phyloP scores from a whole-genome alignment of 2,888 invertebrate genomes.

The Nomada lathburiana region DNA sequence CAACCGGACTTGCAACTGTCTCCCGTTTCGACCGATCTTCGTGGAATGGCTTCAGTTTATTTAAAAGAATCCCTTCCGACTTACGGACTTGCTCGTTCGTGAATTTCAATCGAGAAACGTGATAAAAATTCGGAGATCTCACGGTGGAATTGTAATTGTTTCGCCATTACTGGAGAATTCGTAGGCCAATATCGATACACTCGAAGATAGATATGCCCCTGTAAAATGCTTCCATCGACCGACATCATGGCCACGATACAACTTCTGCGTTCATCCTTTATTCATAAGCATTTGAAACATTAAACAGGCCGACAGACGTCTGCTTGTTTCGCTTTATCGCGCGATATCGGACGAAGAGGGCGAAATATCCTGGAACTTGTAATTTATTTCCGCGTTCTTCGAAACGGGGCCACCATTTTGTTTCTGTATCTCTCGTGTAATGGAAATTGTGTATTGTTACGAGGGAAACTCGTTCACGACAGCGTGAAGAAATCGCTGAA shows the following conservation, averaged over 20 bases:
- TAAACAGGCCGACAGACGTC: slow-evolving; percentile 29
- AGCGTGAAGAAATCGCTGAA: too few relatives aligned
- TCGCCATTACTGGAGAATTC: not conserved
- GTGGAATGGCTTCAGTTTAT: not conserved
- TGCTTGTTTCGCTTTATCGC: slow-evolving; percentile 11
- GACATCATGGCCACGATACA: slow-evolving; percentile 17
- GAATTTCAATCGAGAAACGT: too few relatives aligned
- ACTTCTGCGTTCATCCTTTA: slow-evolving; percentile 48
- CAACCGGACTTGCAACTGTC: slow-evolving; percentile 4
- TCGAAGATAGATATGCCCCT: slow-evolving; percentile 17
- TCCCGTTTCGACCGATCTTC: slow-evolving; percentile 2
- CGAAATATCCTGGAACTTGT: not conserved
- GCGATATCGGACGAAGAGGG: not conserved
- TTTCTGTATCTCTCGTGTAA: too few relatives aligned
- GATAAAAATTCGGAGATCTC: too few relatives aligned
- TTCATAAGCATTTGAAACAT: slow-evolving; percentile 52
- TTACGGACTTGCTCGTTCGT: too few relatives aligned
- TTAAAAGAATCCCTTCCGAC: not conserved
- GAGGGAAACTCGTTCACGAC: not conserved
- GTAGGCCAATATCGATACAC: not conserved
- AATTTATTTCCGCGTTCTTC: not conserved
- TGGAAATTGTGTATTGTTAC: not conserved
- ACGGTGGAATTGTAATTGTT: too few relatives aligned
- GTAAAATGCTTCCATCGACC: slow-evolving; percentile 41
- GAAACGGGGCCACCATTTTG: not conserved